Base-by-base conservation (phyloP, 2,888 invertebrate species). In the Pseudococcus viburni region DNA sequence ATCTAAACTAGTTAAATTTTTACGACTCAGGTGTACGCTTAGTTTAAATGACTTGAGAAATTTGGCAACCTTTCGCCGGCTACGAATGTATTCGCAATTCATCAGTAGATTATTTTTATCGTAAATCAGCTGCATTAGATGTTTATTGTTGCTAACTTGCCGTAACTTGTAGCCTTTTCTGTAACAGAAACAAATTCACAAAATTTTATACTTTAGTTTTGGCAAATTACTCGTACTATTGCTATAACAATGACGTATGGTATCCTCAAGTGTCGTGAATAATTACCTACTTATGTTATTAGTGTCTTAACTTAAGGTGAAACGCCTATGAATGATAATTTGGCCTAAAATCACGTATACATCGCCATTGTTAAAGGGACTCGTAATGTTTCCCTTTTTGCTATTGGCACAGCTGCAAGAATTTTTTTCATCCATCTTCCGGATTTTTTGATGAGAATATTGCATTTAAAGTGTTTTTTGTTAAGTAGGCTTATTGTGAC, bases 61-160 rank as follows among this genome's bases (percentile, higher is more conserved):
- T 90, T 93, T 92, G 91, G 92, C 92, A 0, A 94, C 93, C 68
- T 93, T 92, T 88, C 91, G 90, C 48, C 91, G 91, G 90, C 94
- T 93, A 5, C 93, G 92, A 88, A 95, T 92, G 91, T 93, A 94
- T 91, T 95, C 95, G 91, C 95, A 95, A 92, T 95, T 95, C 91
- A 94, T 93, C 7, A 95, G 92, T 89, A 91, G 92, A 90, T 93
- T 93, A 90, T 93, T 92, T 90, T 93, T 93, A 87, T 94, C 92
- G 92, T 94, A 95, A 90, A 95, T 95, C 55, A 95, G 91, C 92
- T 95, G 95, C 84, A 95, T 93, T 91, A 95, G 93, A 91, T 94
- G 94, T 90, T 93, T 92, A 89, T 95, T 94, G 91, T 95, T 94
- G n/a, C 94, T 94, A 90, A 95, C 92, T 91, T 95, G 95, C 26